These are phyloP conservation scores for Drosophila peninsularis DNA, from an alignment of 2,888 invertebrate genomes.

Conservation along the genomic window DNA sequence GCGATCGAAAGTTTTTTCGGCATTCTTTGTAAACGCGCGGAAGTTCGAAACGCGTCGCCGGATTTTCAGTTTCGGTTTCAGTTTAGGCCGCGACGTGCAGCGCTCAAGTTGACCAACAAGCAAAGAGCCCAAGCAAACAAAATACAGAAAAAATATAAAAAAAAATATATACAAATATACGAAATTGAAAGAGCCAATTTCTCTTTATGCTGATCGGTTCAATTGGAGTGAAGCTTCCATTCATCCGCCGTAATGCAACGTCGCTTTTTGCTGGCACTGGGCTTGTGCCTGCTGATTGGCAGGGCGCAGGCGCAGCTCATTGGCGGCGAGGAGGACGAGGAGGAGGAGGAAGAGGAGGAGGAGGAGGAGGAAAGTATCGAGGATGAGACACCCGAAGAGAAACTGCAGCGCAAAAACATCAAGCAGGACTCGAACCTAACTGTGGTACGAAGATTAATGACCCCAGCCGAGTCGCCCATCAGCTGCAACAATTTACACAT, in stretches of 20 bases:
- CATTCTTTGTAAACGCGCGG: constrained; percentile 67
- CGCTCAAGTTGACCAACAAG: constrained; percentile 50
- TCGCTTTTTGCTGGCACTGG: constrained; percentile 51
- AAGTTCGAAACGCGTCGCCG: constrained; percentile 51
- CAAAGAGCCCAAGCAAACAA: constrained; percentile 15
- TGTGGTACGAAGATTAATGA: constrained; percentile 79
- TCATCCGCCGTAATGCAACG: constrained; percentile 46
- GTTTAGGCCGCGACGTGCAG: constrained; percentile 62
- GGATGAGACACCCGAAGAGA: constrained; percentile 81
- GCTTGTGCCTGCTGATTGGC: constrained; percentile 56
- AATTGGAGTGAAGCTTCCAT: constrained; percentile 12
- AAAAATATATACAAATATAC: neutral
- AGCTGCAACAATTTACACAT: constrained; percentile 44
- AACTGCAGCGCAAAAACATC: constrained; percentile 79
- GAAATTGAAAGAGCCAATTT: constrained; percentile 46
- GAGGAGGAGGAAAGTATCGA: constrained; percentile 82
- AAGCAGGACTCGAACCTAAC: constrained; percentile 80
- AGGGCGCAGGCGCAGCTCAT: constrained; percentile 69
- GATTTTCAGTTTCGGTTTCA: constrained; percentile 54
- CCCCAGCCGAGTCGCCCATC: neutral
- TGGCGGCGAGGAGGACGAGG: constrained; percentile 82
- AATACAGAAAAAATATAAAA: neutral
- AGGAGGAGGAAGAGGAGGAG: constrained; percentile 81
- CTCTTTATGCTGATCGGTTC: constrained; percentile 49
- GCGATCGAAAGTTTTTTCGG: constrained; percentile 77